phyloP scores from a whole-genome alignment of 2,888 invertebrate species.

The Eudemis profundana region DNA sequence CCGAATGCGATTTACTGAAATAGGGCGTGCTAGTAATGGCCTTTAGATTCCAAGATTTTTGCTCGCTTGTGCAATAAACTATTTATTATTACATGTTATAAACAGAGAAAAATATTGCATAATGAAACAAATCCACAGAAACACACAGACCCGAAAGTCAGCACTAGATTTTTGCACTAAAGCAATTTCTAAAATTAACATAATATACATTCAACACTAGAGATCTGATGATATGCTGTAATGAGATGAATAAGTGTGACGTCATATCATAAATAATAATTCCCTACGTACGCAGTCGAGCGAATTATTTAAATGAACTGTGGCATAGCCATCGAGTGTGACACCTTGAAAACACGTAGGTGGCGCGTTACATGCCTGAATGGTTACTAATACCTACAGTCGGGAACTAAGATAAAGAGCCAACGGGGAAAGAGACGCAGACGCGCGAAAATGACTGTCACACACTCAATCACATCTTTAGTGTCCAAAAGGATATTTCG shows the following conservation, averaged over 20 bases:
- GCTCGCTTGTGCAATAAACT: neutral
- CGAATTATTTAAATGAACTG: slow-evolving; percentile 29
- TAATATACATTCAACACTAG: too few species aligned
- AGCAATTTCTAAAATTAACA: too few species aligned
- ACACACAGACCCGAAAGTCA: too few species aligned
- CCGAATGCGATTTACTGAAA: neutral
- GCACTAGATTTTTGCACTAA: too few species aligned
- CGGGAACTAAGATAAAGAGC: neutral
- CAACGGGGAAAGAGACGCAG: neutral
- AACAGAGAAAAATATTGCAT: too few species aligned
- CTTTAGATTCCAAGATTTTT: neutral
- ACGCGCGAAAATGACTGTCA: neutral
- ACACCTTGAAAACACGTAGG: slow-evolving; percentile 28
- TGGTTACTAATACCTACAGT: slow-evolving; percentile 6
- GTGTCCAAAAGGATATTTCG: too few species aligned
- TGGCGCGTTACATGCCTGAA: slow-evolving; percentile 15
- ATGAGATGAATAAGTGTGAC: slow-evolving; percentile 23
- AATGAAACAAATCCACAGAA: too few species aligned
- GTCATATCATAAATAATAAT: slow-evolving; percentile 30
- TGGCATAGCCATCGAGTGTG: slow-evolving; percentile 25
- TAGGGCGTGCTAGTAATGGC: neutral
- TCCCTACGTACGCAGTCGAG: slow-evolving; percentile 28
- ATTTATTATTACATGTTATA: too few species aligned
- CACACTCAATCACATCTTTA: too few species aligned
- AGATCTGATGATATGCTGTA: neutral